Evolutionary conservation across 2,113 vertebrate genomes (phyloP).

Genomic region (Climacteris rufus): DNA sequence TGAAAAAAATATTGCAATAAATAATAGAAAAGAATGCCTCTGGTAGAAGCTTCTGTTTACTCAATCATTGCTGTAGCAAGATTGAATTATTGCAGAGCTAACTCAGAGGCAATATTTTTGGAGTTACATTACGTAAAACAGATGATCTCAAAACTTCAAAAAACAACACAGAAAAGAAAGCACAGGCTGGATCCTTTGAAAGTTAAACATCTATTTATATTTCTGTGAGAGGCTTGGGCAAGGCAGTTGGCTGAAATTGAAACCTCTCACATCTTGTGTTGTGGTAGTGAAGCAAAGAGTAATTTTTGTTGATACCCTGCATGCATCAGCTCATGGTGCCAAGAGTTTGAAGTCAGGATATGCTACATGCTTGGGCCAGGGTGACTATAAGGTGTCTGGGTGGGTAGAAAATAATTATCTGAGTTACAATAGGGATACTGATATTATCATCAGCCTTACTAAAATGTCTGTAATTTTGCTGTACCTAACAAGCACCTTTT

Average conservation of each 20-base stretch:
- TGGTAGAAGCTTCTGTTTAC: conserved; percentile 71
- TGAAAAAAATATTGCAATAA: conserved; percentile 73
- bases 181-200: conserved; percentile 60
- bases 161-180: not conserved
- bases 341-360: not conserved
- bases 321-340: not conserved
- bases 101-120: conserved; percentile 66
- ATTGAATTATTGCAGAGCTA: conserved; percentile 70
- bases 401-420: not conserved
- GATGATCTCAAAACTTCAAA: conserved; percentile 65
- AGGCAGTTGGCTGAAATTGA: not conserved
- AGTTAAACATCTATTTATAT: conserved; percentile 45
- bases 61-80: conserved; percentile 68
- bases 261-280: not conserved
- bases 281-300: conserved; percentile 40
- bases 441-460: not conserved
- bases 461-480: not conserved
- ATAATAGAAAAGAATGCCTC: conserved; percentile 76
- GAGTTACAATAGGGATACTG: not conserved
- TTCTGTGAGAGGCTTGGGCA: not conserved
- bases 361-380: not conserved
- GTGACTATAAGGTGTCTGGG: not conserved
- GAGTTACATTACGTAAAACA: conserved; percentile 66
- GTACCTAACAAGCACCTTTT: not conserved
- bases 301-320: conserved; percentile 9